These are phyloP conservation scores for Enteromius viviparus DNA, from an alignment of 2,797 vertebrate species.

Conservation along the genomic window DNA sequence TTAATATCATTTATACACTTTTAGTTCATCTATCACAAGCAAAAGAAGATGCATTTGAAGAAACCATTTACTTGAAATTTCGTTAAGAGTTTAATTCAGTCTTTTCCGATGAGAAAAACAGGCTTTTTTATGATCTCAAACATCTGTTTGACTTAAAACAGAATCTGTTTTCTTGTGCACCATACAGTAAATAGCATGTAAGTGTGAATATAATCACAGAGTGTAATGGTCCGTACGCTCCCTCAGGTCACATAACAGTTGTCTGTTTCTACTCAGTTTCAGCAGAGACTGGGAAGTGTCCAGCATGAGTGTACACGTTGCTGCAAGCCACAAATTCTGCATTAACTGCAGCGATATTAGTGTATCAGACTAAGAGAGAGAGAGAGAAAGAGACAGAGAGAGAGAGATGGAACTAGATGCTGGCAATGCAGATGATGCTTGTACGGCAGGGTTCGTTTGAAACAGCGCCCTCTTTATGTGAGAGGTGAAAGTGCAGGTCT, in stretches of 20 bases:
- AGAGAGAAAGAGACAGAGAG: background rate
- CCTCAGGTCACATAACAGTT: constrained; percentile 31
- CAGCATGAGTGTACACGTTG: background rate
- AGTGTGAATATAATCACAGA: constrained; percentile 34
- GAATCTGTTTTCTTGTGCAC: constrained; percentile 4
- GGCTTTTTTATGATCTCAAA: constrained; percentile 14
- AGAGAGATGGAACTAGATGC: background rate
- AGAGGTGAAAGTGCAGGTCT: constrained; percentile 31
- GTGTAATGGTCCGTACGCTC: constrained; percentile 30
- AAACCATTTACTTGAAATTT: background rate
- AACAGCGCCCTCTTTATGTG: constrained; percentile 51
- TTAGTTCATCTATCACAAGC: background rate
- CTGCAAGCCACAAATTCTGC: background rate
- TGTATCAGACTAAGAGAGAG: background rate
- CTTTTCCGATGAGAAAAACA: background rate
- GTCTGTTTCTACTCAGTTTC: constrained; percentile 29
- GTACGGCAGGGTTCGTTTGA: background rate
- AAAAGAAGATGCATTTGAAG: background rate
- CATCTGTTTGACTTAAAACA: constrained; percentile 15
- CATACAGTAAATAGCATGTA: constrained; percentile 21
- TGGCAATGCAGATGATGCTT: constrained; percentile 7
- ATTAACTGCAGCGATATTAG: constrained; percentile 12
- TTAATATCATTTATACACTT: background rate
- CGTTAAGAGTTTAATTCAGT: background rate
- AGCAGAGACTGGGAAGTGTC: constrained; percentile 22